Evolutionary conservation across 2,888 invertebrate genomes (phyloP), one percentile per base, ranked within the genome.

Genomic region (Cataglyphis livida): DNA sequence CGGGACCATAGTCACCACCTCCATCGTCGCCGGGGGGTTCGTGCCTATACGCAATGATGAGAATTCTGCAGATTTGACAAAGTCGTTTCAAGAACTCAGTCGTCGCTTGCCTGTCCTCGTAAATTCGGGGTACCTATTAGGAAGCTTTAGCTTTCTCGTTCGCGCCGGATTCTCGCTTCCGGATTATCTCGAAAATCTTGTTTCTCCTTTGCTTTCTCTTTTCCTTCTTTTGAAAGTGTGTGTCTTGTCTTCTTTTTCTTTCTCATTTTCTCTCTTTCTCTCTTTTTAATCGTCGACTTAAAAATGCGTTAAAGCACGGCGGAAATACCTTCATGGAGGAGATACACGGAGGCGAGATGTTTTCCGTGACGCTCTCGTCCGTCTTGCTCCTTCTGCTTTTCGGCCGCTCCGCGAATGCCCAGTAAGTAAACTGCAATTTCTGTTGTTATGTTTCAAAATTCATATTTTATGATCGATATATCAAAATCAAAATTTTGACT

Each of bases 61-160:
- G 91, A 91, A 93, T 93, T 93, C 92, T 93, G 94, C 94, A 93
- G 92, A 91, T 93, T 93, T 91, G 91, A 93, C 94, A 93, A 93
- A 94, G 93, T 93, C 93, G 91, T 92, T 89, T 91, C 92, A 93
- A 93, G 92, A 90, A 92, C 85, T 89, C 90, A 90, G 90, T 90
- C 90, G 92, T 90, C 92, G 92, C 90, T 91, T 89, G 92, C 90
- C 90, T 90, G 87, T 89, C 79, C 89, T 87, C 84, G 90, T 85
- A 87, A 88, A 75, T 89, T 86, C 74, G 81, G 68, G 78, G 73
- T 65, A 84, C 81, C 81, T 82, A 81, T 82, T 84, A 82, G 59
- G 44, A n/a, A 64, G 21, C 35, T 78, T 70, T 15, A 51, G 61
- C 41, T 82, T 62, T 57, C 28, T 41, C 74, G 57, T 28, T 32